Base-by-base conservation (phyloP, 2,113 vertebrate species). In the Serilophus lunatus region DNA sequence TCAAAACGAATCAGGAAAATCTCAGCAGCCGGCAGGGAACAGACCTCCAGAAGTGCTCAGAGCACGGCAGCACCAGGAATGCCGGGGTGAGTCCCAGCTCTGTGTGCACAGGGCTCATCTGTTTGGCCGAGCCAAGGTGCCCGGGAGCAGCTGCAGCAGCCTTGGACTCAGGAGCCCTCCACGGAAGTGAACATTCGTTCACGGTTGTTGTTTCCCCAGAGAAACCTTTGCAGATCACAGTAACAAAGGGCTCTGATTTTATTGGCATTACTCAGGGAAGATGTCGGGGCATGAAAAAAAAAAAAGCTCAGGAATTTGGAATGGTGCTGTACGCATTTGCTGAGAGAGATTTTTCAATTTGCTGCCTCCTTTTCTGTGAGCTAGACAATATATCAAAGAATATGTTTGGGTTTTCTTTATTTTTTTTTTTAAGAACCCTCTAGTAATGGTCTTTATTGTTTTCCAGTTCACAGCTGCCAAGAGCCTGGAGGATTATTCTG, bases 401-500 rank as follows among this genome's bases (percentile, higher is more conserved):
- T 12, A 42, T 9, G 14, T 4, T 2, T 33, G 31, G 25, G 38
- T 7, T 31, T 63, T 72, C 1, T 18, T 18, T 15, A 13, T 18
- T 31, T 35, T 29, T 33, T 64, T 50, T 57, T 78, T 36, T 28
- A 20, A 35, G 26, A 66, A 57, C 12, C 40, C 40, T 93, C 28
- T 61, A 69, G 76, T 87, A 74, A 35, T 51, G 71, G 77, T 75
- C 86, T 86, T 91, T 78, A 88, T 50, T 80, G 47, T 92, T 94
- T 92, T 65, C 57, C 44, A 92, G n/a, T 81, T 68, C 65, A 57
- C 20, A 60, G 84, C 60, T 87, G 91, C 53, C 57, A 91, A 69
- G n/a, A 82, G 66, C 71, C 78, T 64, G 57, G 42, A 90, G 69
- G 65, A 93, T 82, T 95, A 93, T 71, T 96, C 80, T 93, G 78